A percentile compares a stretch with the other conserved stretches of the same genome.
phyloP scores from a whole-genome alignment of 2,888 invertebrate species.

The Hirtodrosophila duncani region DNA sequence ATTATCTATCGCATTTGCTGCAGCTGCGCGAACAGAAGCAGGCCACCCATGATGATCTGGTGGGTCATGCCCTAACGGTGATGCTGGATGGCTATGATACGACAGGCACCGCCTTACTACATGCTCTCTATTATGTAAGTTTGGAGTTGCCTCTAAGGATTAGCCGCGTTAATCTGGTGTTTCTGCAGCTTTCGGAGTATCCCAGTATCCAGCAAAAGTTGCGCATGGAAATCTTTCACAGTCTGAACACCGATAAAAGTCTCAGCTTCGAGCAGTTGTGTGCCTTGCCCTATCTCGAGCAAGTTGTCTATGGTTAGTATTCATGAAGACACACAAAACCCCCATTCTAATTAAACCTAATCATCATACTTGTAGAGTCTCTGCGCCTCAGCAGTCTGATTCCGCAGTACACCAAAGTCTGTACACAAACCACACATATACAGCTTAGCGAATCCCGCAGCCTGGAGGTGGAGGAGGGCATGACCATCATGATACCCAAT shows the following conservation, averaged over 20 bases:
- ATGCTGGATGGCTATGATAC: slow-evolving; percentile 76
- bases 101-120: slow-evolving; percentile 59
- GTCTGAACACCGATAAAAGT: slow-evolving; percentile 10
- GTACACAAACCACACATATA: slow-evolving; percentile 53
- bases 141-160: too few species aligned
- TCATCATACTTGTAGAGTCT: slow-evolving; percentile 47
- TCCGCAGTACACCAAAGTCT: slow-evolving; percentile 58
- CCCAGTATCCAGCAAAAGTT: slow-evolving; percentile 59
- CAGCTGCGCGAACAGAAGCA: slow-evolving; percentile 65
- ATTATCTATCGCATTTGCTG: slow-evolving; percentile 71
- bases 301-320: slow-evolving; percentile 66
- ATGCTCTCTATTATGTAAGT: slow-evolving; percentile 65
- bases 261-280: slow-evolving; percentile 59
- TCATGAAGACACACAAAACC: too few species aligned
- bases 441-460: slow-evolving; percentile 39
- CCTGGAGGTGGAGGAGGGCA: slow-evolving; percentile 59
- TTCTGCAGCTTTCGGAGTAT: slow-evolving; percentile 54
- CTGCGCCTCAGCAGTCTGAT: slow-evolving; percentile 64
- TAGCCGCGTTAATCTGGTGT: not conserved
- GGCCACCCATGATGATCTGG: slow-evolving; percentile 61
- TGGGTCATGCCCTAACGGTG: slow-evolving; percentile 69
- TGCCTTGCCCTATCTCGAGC: slow-evolving; percentile 71
- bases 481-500: slow-evolving; percentile 70
- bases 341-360: not conserved
- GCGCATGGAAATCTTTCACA: slow-evolving; percentile 53